A percentile compares a stretch with the other conserved stretches of the same genome.
phyloP scores from a whole-genome alignment of 2,797 vertebrate genomes.

The Coregonus sp. region DNA sequence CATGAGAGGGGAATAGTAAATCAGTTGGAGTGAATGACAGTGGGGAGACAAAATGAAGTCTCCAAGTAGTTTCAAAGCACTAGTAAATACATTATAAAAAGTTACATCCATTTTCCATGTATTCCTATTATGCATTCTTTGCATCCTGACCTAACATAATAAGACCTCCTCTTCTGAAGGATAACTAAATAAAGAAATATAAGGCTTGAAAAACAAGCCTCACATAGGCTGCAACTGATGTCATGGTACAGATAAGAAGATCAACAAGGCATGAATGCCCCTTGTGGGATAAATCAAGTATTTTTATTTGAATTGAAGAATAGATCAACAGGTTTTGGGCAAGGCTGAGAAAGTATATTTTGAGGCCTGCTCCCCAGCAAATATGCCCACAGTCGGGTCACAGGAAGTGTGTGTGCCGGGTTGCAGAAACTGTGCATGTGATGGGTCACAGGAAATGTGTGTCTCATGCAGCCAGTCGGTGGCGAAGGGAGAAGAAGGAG shows the following conservation, averaged over 20 bases:
- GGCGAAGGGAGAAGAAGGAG: slow-evolving; percentile 23
- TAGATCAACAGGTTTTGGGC: not conserved
- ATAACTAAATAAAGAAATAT: too few species aligned
- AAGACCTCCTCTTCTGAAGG: too few species aligned
- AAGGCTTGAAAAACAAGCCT: not conserved
- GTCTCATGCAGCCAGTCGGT: not conserved
- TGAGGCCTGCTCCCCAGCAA: not conserved
- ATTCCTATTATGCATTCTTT: not conserved
- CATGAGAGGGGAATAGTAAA: slow-evolving; percentile 4
- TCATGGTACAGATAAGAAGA: not conserved
- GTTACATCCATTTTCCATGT: not conserved
- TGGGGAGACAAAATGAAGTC: not conserved
- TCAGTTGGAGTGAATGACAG: not conserved
- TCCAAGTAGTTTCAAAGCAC: not conserved
- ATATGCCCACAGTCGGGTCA: not conserved
- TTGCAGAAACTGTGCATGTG: not conserved
- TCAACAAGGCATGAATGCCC: not conserved
- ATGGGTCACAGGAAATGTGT: not conserved
- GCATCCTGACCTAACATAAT: not conserved
- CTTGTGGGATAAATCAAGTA: not conserved
- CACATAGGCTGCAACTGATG: not conserved
- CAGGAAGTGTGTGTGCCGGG: not conserved
- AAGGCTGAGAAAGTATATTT: not conserved
- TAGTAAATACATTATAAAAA: not conserved
- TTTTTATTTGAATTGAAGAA: not conserved